phyloP scores from a whole-genome alignment of 2,888 invertebrate genomes.

The Ectemnius cavifrons region DNA sequence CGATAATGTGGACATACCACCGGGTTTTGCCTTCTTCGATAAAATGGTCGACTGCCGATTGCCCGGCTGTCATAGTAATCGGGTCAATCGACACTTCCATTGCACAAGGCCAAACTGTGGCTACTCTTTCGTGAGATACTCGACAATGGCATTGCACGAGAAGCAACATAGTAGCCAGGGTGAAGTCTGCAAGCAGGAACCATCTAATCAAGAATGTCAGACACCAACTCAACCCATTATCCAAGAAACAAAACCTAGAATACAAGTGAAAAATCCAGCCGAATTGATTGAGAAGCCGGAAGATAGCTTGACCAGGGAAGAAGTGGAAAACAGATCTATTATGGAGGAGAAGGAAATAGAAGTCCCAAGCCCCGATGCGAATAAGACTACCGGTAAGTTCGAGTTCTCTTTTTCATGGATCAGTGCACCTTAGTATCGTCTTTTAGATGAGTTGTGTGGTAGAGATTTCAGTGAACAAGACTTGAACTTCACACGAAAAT shows the following conservation, averaged over 20 bases:
- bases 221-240: conserved; percentile 43
- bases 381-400: conserved; percentile 75
- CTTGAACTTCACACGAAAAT: conserved; percentile 22
- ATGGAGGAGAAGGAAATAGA: conserved; percentile 71
- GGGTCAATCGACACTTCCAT: conserved; percentile 87
- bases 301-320: conserved; percentile 41
- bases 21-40: conserved; percentile 92
- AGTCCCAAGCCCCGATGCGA: conserved; percentile 69
- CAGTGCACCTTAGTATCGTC: conserved; percentile 43
- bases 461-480: conserved; percentile 37
- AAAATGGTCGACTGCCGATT: conserved; percentile 85
- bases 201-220: conserved; percentile 60
- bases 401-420: conserved; percentile 32
- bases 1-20: conserved; percentile 88
- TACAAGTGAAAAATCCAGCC: conserved; percentile 75
- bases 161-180: conserved; percentile 80
- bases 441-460: conserved; percentile 49
- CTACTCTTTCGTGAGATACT: conserved; percentile 86
- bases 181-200: conserved; percentile 32
- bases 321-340: conserved; percentile 64
- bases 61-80: conserved; percentile 84
- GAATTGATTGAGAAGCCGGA: conserved; percentile 74
- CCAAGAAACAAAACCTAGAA: conserved; percentile 72
- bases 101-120: conserved; percentile 85
- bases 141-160: conserved; percentile 86